These are phyloP conservation scores for Thaumetopoea pityocampa DNA, from an alignment of 1,140 invertebrate species.

Conservation along the genomic window DNA sequence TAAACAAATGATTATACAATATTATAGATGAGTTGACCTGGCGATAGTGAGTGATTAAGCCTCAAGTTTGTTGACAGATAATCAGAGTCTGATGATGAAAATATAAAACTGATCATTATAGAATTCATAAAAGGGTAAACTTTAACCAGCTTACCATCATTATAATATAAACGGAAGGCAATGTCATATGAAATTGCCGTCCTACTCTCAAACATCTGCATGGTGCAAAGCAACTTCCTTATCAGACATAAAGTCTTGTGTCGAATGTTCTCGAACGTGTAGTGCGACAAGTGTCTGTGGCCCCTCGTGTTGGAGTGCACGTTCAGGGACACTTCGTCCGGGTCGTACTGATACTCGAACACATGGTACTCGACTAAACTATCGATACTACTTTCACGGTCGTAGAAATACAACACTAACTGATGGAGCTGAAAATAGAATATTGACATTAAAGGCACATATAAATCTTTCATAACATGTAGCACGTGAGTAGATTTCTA, in stretches of 20 bases:
- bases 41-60: no score
- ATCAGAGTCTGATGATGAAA: no score
- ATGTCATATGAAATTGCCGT: conserved; percentile 35
- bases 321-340: conserved; percentile 38
- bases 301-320: conserved; percentile 32
- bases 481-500: no score
- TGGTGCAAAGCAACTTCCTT: conserved; percentile 34
- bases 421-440: conserved; percentile 39
- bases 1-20: no score
- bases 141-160: conserved; percentile 45
- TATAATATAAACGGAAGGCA: conserved; percentile 55
- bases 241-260: conserved; percentile 39
- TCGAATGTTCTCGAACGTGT: conserved; percentile 36
- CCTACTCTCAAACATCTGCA: conserved; percentile 29
- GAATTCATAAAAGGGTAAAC: no score
- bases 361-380: conserved; percentile 54
- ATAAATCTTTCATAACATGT: no score
- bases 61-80: no score
- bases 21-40: no score
- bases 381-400: conserved; percentile 36
- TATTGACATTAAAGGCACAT: no score
- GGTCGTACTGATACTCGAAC: conserved; percentile 51
- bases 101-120: no score
- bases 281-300: conserved; percentile 13
- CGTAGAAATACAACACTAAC: conserved; percentile 55